These are phyloP conservation scores for Marisa cornuarietis DNA, from an alignment of 1,140 invertebrate genomes.

Conservation along the genomic window DNA sequence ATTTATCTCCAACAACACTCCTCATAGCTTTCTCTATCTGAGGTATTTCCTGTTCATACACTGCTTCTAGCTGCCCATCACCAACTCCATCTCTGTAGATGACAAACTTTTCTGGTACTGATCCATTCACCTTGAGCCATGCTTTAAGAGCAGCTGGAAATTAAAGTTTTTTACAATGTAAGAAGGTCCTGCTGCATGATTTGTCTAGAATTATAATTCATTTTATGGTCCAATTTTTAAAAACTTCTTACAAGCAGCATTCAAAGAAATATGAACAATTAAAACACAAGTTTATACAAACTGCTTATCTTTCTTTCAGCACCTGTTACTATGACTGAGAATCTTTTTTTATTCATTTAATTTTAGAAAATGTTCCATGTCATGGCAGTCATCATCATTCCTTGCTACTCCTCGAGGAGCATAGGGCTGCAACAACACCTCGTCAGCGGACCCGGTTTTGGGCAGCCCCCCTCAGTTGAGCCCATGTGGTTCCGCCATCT, in stretches of 20 bases:
- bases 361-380: no score
- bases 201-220: no score
- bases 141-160: slow-evolving; percentile 50
- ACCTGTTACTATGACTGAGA: no score
- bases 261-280: no score
- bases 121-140: slow-evolving; percentile 50
- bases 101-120: slow-evolving; percentile 78
- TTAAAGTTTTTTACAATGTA: not conserved
- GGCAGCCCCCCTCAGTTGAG: no score
- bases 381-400: not conserved
- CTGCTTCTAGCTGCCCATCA: slow-evolving; percentile 81
- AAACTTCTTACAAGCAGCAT: no score
- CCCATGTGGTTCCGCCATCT: no score
- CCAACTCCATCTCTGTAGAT: slow-evolving; percentile 93
- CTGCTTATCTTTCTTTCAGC: no score
- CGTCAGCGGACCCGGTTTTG: slow-evolving; percentile 75
- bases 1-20: slow-evolving; percentile 39
- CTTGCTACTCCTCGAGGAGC: slow-evolving; percentile 75
- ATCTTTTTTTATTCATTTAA: no score
- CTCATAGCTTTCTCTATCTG: slow-evolving; percentile 70
- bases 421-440: slow-evolving; percentile 81
- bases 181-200: no score
- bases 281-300: no score
- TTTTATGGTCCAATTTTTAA: no score
- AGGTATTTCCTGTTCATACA: slow-evolving; percentile 79